Evolutionary conservation across 2,113 vertebrate species (phyloP).

Genomic region (Eclectus roratus): DNA sequence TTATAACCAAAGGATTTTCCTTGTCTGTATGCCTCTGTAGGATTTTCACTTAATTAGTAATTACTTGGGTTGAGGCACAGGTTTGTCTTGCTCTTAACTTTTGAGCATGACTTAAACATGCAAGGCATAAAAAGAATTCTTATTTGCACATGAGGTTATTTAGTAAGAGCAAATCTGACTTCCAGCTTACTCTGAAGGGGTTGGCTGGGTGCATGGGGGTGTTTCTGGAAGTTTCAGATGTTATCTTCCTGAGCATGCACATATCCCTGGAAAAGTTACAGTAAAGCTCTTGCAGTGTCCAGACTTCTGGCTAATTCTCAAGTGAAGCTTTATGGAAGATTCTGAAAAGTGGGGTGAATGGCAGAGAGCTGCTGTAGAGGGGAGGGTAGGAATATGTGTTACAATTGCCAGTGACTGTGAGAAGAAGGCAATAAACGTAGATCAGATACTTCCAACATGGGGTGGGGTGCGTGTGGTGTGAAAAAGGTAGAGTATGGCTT

Average conservation of each 20-base stretch:
- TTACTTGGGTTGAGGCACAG: not conserved
- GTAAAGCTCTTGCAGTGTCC: not conserved
- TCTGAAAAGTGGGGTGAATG: not conserved
- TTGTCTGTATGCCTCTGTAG: not conserved
- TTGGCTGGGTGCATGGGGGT: not conserved
- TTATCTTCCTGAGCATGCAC: not conserved
- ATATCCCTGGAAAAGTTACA: not conserved
- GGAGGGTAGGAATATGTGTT: not conserved
- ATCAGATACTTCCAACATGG: not conserved
- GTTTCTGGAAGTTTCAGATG: not conserved
- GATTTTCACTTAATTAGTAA: constrained; percentile 8
- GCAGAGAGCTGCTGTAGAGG: not conserved
- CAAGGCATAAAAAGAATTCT: not conserved
- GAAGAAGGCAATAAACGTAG: not conserved
- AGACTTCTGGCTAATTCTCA: not conserved
- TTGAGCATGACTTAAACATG: not conserved
- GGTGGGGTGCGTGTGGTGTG: not conserved
- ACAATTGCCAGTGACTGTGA: not conserved
- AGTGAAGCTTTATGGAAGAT: not conserved
- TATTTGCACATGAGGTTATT: not conserved
- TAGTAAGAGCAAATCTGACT: not conserved
- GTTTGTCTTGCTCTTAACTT: constrained; percentile 28
- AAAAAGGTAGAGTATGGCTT: not conserved
- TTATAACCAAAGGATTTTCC: not conserved
- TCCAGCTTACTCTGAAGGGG: not conserved